Evolutionary conservation across 35 echinoderm and acorn worm genomes (phyloP), one percentile per base, ranked within the genome.

Genomic region (Acanthaster planci): DNA sequence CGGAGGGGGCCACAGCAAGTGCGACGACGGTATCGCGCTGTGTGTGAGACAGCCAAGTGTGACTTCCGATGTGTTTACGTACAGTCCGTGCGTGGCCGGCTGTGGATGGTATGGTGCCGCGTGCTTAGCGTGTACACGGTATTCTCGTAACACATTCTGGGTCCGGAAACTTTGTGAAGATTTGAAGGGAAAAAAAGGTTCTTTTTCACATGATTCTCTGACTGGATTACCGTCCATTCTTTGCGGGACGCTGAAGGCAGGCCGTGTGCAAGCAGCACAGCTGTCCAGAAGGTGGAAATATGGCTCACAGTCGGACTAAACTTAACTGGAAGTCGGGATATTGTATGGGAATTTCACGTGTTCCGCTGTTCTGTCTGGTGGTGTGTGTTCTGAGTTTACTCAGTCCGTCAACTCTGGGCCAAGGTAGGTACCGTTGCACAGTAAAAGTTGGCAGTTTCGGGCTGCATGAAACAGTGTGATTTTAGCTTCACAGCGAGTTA

Each of bases 201-300:
- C 14, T 6, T 72, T 35, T 72, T 72, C 30, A 72, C 42, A 72
- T 35, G 64, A 72, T 31, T 34, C 7, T 35, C 64, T 72, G 64
- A 72, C 64, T 72, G 64, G 64, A 72, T 72, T 72, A 72, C 34
- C 34, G 18, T 29, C 26, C 3, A 72, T 34, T 29, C n/a, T 31
- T 26, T 27, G 19, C 26, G 14, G 64, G 19, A 72, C 64, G 23
- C 26, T 30, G 30, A 72, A 23, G 64, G 22, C 4, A 72, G 64
- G 64, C 34, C 64, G 21, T 35, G 64, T 8, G 26, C 64, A 31
- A 34, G 23, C 30, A 26, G 64, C 64, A 72, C 64, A 34, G 29
- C 21, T 72, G 64, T 26, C 64, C 4, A 72, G 30, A 72, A 72
- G 64, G 23, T 72, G 64, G 64, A 72, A 72, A 72, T 72, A 72